Evolutionary conservation across 2,888 invertebrate species (phyloP).

Genomic region (Acanthosepion pharaonis): DNA sequence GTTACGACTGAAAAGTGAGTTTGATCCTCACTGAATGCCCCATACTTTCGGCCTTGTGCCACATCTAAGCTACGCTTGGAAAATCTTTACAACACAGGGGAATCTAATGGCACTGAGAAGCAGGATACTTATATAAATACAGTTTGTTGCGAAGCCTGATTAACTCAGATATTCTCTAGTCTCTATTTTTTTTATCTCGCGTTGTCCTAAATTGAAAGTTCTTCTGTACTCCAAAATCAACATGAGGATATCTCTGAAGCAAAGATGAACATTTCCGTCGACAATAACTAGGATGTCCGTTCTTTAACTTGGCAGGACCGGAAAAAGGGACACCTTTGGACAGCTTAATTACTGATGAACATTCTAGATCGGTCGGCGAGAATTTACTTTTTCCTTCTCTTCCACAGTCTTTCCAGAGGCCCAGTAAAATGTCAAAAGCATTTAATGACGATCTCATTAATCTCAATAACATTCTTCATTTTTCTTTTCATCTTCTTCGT

Average conservation of each 20-base stretch:
- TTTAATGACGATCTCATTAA: background rate
- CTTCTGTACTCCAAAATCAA: background rate
- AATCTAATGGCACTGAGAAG: too few species aligned
- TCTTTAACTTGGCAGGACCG: conserved; percentile 15
- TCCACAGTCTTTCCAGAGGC: background rate
- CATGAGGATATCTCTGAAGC: background rate
- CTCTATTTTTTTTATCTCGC: too few species aligned
- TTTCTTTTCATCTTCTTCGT: background rate
- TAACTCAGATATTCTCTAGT: too few species aligned
- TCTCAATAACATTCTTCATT: background rate
- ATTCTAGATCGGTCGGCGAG: background rate
- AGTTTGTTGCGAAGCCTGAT: too few species aligned
- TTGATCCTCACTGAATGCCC: too few species aligned
- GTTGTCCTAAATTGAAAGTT: background rate
- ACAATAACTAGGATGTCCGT: background rate
- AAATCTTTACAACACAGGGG: too few species aligned
- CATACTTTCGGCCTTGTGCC: too few species aligned
- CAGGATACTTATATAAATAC: too few species aligned
- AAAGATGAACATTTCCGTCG: background rate
- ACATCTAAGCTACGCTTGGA: too few species aligned
- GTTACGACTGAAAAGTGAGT: too few species aligned
- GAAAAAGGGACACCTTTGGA: conserved; percentile 17
- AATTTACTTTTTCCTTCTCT: background rate
- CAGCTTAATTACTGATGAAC: background rate
- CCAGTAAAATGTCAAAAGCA: background rate